Evolutionary conservation across 1,140 invertebrate genomes (phyloP).

Genomic region (Zelostemma sp.): DNA sequence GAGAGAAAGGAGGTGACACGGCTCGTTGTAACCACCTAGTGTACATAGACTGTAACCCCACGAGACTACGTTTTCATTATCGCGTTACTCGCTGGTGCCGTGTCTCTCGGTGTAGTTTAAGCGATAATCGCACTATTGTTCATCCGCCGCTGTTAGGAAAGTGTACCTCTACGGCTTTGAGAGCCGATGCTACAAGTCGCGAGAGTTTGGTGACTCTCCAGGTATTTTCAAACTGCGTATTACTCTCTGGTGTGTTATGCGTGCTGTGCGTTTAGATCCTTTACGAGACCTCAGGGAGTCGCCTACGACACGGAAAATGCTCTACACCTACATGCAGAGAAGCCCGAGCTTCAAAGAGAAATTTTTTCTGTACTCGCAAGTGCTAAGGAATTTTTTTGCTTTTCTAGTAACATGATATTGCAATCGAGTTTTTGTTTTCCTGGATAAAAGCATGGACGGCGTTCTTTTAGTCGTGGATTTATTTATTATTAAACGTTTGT

Average conservation of each 20-base stretch:
- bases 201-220: slow-evolving; percentile 41
- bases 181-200: slow-evolving; percentile 25
- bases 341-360: slow-evolving; percentile 15
- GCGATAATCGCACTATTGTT: slow-evolving; percentile 56
- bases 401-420: no score
- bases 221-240: slow-evolving; percentile 16
- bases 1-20: slow-evolving; percentile 25
- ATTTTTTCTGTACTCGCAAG: background rate
- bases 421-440: no score
- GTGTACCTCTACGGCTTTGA: slow-evolving; percentile 15
- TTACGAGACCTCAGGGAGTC: slow-evolving; percentile 48
- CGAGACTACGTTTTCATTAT: slow-evolving; percentile 43
- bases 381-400: no score
- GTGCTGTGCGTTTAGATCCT: slow-evolving; percentile 50
- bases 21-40: slow-evolving; percentile 10
- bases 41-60: slow-evolving; percentile 22
- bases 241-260: slow-evolving; percentile 26
- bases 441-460: no score
- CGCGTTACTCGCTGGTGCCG: slow-evolving; percentile 29
- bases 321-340: slow-evolving; percentile 14
- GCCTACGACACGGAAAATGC: slow-evolving; percentile 15
- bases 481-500: no score
- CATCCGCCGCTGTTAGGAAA: slow-evolving; percentile 29
- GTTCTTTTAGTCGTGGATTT: no score
- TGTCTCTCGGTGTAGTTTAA: slow-evolving; percentile 20